phyloP scores from a whole-genome alignment of 2,797 vertebrate genomes.

The Karalla daura region DNA sequence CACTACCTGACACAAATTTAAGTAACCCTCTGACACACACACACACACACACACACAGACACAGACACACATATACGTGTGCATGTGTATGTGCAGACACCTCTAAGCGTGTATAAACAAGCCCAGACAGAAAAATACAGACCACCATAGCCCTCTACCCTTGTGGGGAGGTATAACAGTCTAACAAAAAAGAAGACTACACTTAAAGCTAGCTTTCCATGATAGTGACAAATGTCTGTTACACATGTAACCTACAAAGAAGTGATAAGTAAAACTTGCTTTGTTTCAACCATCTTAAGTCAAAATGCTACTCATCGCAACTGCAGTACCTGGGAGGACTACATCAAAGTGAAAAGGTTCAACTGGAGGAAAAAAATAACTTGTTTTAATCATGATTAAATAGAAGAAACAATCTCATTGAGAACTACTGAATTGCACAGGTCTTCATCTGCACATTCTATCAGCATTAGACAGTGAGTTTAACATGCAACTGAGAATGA shows the following conservation, averaged over 20 bases:
- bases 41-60: conserved; percentile 14
- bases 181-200: conserved; percentile 24
- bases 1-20: conserved; percentile 62
- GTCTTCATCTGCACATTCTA: not conserved
- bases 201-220: not conserved
- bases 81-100: not conserved
- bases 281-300: too few species aligned
- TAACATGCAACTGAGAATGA: not conserved
- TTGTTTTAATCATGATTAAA: not conserved
- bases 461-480: not conserved
- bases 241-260: not conserved
- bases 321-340: too few species aligned
- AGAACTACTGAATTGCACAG: not conserved
- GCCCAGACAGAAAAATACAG: not conserved
- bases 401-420: not conserved
- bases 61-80: conserved; percentile 10
- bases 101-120: conserved; percentile 41
- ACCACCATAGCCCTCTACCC: conserved; percentile 54
- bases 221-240: not conserved
- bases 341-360: not conserved
- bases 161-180: conserved; percentile 43
- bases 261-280: not conserved
- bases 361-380: not conserved
- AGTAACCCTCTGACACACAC: conserved; percentile 36
- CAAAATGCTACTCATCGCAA: too few species aligned